Percentiles rank a stretch among this genome's conserved stretches.
Evolutionary conservation across 2,113 vertebrate species (phyloP).

Genomic region (Nannospalax galili): DNA sequence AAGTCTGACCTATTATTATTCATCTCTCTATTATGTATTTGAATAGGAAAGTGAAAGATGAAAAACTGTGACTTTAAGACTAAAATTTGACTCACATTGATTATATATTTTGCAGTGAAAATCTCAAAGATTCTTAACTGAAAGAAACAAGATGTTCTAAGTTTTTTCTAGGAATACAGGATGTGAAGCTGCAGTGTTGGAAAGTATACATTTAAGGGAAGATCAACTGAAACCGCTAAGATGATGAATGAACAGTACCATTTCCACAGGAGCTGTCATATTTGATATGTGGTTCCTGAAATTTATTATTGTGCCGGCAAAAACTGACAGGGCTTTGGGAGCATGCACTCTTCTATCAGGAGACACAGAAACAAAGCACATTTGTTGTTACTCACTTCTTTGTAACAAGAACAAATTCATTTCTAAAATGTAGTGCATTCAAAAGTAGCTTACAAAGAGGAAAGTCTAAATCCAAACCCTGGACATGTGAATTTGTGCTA

Average conservation of each 20-base stretch:
- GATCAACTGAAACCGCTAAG: not conserved
- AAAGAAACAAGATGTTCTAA: not conserved
- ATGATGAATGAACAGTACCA: not conserved
- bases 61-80: not conserved
- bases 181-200: not conserved
- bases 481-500: not conserved
- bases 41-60: not conserved
- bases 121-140: not conserved
- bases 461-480: not conserved
- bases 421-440: not conserved
- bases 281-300: not conserved
- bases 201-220: not conserved
- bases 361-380: not conserved
- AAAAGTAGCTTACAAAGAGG: not conserved
- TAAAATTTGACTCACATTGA: not conserved
- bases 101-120: conserved; percentile 22
- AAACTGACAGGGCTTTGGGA: not conserved
- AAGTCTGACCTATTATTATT: not conserved
- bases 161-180: not conserved
- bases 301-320: not conserved
- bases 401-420: not conserved
- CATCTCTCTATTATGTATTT: not conserved
- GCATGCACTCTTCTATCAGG: not conserved
- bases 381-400: not conserved
- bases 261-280: not conserved